These are phyloP conservation scores for Eira barbara DNA, from an alignment of 2,113 vertebrate genomes.

Conservation along the genomic window DNA sequence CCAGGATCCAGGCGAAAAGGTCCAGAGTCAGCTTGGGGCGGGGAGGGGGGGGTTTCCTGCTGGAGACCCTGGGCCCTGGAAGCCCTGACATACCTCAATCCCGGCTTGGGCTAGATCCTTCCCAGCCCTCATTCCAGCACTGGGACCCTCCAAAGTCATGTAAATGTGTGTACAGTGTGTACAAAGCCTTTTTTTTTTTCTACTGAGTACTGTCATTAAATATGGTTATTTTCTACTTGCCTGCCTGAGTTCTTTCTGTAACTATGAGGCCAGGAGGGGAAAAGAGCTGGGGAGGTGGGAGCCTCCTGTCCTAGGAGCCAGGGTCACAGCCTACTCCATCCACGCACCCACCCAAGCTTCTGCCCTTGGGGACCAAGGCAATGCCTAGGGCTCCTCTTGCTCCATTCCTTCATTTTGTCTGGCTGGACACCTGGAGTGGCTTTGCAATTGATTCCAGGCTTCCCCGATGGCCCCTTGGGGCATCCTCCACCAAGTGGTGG, in stretches of 20 bases:
- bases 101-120: neutral
- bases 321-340: neutral
- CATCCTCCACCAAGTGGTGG: neutral
- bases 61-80: neutral
- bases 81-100: conserved; percentile 70
- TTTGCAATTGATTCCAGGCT: neutral
- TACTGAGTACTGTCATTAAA: conserved; percentile 68
- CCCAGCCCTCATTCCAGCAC: neutral
- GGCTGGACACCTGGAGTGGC: neutral
- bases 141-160: conserved; percentile 56
- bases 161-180: conserved; percentile 68
- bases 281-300: neutral
- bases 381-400: neutral
- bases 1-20: neutral
- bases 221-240: conserved; percentile 57
- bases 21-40: neutral
- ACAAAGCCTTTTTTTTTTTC: conserved; percentile 39
- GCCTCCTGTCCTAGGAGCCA: neutral
- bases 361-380: neutral
- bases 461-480: neutral
- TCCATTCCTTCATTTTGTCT: neutral
- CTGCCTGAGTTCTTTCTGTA: conserved; percentile 19
- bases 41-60: neutral
- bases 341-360: neutral
- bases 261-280: neutral